phyloP scores from a whole-genome alignment of 2,888 invertebrate genomes.

The Drosophila anomelani region DNA sequence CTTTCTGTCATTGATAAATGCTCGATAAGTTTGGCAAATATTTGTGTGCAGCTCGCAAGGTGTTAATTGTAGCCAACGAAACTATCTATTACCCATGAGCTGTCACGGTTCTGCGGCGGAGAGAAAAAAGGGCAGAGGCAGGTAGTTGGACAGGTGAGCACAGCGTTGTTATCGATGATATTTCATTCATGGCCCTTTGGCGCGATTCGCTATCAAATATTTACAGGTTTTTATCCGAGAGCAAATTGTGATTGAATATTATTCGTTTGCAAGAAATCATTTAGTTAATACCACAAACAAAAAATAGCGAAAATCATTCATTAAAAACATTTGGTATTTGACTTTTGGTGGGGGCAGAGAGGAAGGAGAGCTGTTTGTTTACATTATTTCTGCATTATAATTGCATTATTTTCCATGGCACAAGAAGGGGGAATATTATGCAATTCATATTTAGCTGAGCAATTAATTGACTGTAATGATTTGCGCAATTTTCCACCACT shows the following conservation, averaged over 20 bases:
- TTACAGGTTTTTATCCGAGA: constrained; percentile 8
- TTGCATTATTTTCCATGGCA: constrained; percentile 35
- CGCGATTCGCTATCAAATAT: constrained; percentile 17
- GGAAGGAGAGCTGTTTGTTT: constrained; percentile 22
- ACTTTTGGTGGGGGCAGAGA: neutral
- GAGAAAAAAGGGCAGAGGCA: too few relatives aligned
- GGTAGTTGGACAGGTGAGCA: constrained; percentile 7
- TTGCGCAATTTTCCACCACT: constrained; percentile 36
- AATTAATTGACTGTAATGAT: constrained; percentile 57
- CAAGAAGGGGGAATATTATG: constrained; percentile 15
- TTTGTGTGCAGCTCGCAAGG: constrained; percentile 63
- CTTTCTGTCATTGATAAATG: constrained; percentile 61
- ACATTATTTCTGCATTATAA: constrained; percentile 43
- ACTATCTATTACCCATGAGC: constrained; percentile 59
- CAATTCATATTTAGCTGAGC: constrained; percentile 35
- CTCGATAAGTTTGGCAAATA: constrained; percentile 70
- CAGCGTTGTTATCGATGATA: constrained; percentile 24
- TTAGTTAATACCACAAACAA: neutral
- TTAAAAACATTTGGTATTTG: constrained; percentile 4
- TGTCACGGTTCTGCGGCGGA: constrained; percentile 37
- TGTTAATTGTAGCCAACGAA: constrained; percentile 69
- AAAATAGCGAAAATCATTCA: neutral
- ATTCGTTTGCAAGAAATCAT: constrained; percentile 19
- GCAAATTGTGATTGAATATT: constrained; percentile 32
- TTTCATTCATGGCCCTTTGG: constrained; percentile 33